These are phyloP conservation scores for Hemiscyllium ocellatum DNA, from an alignment of 2,113 vertebrate genomes.

Conservation along the genomic window DNA sequence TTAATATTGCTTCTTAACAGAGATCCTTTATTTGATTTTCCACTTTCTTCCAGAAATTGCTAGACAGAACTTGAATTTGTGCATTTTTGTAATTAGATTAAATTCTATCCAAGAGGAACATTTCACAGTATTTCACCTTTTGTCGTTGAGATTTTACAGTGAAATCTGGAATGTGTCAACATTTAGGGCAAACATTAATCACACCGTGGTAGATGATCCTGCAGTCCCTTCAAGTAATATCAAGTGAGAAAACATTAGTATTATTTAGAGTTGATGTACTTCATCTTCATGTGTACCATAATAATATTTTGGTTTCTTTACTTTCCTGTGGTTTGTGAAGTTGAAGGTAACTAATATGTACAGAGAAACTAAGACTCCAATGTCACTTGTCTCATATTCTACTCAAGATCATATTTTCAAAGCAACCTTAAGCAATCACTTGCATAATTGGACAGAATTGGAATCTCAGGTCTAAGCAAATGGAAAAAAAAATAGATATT, in stretches of 20 bases:
- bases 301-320: constrained; percentile 12
- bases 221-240: neutral
- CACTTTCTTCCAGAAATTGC: constrained; percentile 18
- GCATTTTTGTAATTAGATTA: constrained; percentile 18
- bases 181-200: neutral
- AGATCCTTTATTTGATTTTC: constrained; percentile 34
- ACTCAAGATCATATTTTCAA: neutral
- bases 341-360: neutral
- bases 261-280: neutral
- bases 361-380: neutral
- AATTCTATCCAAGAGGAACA: neutral
- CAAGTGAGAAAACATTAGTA: neutral
- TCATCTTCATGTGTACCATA: neutral
- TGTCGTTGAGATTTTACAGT: neutral
- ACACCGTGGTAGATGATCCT: neutral
- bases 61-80: constrained; percentile 2
- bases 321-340: constrained; percentile 7
- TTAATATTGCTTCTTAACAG: constrained; percentile 10
- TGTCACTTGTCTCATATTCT: neutral
- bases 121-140: neutral
- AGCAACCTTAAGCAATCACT: neutral
- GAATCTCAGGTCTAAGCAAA: neutral
- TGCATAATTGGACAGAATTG: neutral
- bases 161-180: neutral
- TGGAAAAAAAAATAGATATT: constrained; percentile 11